Evolutionary conservation across 2,888 invertebrate genomes (phyloP).

Genomic region (Amphipoea oculea): DNA sequence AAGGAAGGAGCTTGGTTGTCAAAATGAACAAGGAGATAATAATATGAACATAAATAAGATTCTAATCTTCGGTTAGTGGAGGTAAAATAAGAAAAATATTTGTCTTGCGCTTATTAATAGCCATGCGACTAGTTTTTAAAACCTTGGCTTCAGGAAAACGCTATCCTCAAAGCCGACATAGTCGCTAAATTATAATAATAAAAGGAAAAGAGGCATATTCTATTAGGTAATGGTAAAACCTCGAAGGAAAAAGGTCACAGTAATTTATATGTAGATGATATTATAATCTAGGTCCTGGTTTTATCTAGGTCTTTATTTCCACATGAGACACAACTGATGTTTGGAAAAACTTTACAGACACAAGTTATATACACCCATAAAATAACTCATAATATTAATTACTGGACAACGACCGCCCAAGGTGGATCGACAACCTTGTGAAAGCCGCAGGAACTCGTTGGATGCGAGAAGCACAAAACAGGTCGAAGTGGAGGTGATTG

Average conservation of each 20-base stretch:
- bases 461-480: too few species aligned
- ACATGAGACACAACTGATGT: background rate
- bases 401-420: too few species aligned
- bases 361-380: background rate
- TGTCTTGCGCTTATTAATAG: conserved; percentile 13
- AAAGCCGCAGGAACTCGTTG: too few species aligned
- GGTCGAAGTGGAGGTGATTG: too few species aligned
- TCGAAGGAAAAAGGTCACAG: conserved; percentile 5
- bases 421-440: too few species aligned
- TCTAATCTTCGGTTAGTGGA: background rate
- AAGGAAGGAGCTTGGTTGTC: background rate
- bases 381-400: background rate
- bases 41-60: background rate
- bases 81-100: conserved; percentile 12
- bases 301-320: background rate
- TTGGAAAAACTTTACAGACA: background rate
- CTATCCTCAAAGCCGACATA: background rate
- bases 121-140: conserved; percentile 19
- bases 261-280: conserved; percentile 28
- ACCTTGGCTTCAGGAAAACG: conserved; percentile 27
- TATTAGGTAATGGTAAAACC: conserved; percentile 25
- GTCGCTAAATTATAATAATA: conserved; percentile 20
- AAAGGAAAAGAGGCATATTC: conserved; percentile 26
- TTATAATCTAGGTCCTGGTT: conserved; percentile 5
- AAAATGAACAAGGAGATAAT: background rate